Base-by-base conservation (phyloP, 1,140 invertebrate species). In the Nymphalis io region DNA sequence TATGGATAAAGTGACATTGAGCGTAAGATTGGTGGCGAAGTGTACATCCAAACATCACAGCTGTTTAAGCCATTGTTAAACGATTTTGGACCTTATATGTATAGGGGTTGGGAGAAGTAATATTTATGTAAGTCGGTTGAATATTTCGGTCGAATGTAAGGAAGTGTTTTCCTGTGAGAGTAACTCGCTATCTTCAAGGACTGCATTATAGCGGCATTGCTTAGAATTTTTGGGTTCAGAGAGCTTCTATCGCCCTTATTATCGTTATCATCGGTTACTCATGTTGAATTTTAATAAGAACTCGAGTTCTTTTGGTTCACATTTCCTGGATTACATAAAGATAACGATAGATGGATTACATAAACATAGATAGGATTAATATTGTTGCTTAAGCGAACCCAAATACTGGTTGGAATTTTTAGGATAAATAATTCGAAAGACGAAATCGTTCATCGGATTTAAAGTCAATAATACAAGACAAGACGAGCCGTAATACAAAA, bases 1-100 rank as follows among this genome's bases (percentile, higher is more conserved):
- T 75, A 67, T 70, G 73, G 72, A 80, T 78, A 80, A 79, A 80
- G 73, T 78, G 75, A 75, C 73, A 75, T 75, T 76, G 73, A 78
- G 76, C 78, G 72, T 80, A 71, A 80, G 78, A 80, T 80, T 74
- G 73, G 70, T 75, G 65, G 62, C 68, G 46, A 64, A 59, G 58
- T 48, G 66, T 64, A 68, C 63, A 18, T 16, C 40, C 13, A 13
- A 18, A n/a, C 21, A 12, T 23, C 12, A 53, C 33, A 18, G 15
- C 21, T 64, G n/a, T 13, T 3, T 6, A 40, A 60, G 5, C 16
- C 12, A 27, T 65, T 23, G 13, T 5, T 42, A 13, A 5, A 0
- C 44, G 13, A 77, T 51, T 59, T 38, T 61, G 3, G 38, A 59
- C 69, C 58, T 58, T 70, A 70, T 53, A 1, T 21, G 11, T 40